Evolutionary conservation across 2,797 vertebrate genomes (phyloP).

Genomic region (Chaenodraco wilsoni): DNA sequence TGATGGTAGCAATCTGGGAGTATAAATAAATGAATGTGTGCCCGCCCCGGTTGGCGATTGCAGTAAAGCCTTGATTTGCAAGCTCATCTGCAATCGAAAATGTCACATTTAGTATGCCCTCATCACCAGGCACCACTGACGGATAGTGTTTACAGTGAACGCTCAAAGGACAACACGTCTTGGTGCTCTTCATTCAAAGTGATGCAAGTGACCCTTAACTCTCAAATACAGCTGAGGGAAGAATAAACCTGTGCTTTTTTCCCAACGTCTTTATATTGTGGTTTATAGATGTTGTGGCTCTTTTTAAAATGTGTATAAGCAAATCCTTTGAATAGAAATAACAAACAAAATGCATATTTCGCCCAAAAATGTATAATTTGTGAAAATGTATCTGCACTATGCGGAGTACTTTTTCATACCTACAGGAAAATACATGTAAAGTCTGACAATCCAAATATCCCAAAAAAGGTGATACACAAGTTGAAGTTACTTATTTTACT

Average conservation of each 20-base stretch:
- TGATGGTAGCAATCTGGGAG: constrained; percentile 80
- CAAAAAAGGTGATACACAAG: no score
- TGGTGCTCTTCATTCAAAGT: constrained; percentile 18
- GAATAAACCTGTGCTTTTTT: not conserved
- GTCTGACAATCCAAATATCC: no score
- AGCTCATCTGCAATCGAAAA: constrained; percentile 79
- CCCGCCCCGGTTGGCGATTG: constrained; percentile 61
- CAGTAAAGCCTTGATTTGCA: constrained; percentile 83
- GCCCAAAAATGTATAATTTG: not conserved
- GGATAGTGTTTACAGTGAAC: constrained; percentile 52
- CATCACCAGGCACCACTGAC: constrained; percentile 52
- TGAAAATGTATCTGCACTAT: not conserved
- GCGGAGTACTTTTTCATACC: no score
- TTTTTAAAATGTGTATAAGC: not conserved
- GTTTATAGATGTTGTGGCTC: not conserved
- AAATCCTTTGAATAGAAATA: not conserved
- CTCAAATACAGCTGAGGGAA: not conserved
- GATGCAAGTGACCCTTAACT: constrained; percentile 4
- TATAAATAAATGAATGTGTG: constrained; percentile 85
- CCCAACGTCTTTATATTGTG: not conserved
- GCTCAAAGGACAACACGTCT: constrained; percentile 51
- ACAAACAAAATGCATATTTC: no score
- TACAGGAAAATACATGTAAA: no score
- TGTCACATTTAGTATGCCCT: constrained; percentile 73
- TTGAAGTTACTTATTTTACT: not conserved